These are phyloP conservation scores for Lordiphosa collinella DNA, from an alignment of 1,140 invertebrate genomes.

Conservation along the genomic window DNA sequence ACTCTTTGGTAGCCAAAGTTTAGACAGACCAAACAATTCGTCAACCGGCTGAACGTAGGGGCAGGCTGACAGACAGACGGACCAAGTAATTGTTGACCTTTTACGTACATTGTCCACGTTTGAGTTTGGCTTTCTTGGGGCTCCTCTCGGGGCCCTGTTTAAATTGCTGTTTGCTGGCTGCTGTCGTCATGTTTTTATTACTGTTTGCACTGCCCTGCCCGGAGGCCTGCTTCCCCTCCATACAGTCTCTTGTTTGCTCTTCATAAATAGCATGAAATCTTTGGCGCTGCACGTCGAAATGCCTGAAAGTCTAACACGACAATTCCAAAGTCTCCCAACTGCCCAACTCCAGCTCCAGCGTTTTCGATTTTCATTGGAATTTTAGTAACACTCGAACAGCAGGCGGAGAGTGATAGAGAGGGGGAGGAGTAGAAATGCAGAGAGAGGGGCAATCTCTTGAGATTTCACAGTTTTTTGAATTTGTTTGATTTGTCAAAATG, in stretches of 20 bases:
- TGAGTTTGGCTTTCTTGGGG: constrained; percentile 42
- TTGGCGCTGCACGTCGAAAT: constrained; percentile 66
- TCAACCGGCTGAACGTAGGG: constrained; percentile 29
- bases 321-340: constrained; percentile 54
- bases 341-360: constrained; percentile 25
- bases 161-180: constrained; percentile 33
- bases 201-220: constrained; percentile 67
- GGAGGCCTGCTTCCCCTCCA: constrained; percentile 25
- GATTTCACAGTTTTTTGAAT: constrained; percentile 42
- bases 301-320: constrained; percentile 76
- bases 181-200: constrained; percentile 74
- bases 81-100: constrained; percentile 76
- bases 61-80: constrained; percentile 26
- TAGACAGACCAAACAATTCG: constrained; percentile 75
- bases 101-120: constrained; percentile 66
- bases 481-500: constrained; percentile 48
- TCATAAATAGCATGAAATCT: constrained; percentile 77
- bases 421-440: neutral
- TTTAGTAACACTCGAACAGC: constrained; percentile 24
- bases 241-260: constrained; percentile 60
- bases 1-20: constrained; percentile 77
- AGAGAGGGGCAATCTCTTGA: constrained; percentile 17
- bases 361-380: constrained; percentile 75
- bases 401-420: neutral
- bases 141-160: constrained; percentile 38